Conservation (phyloP, 1,140 invertebrate species). For the Sminthurides bifidus region DNA sequence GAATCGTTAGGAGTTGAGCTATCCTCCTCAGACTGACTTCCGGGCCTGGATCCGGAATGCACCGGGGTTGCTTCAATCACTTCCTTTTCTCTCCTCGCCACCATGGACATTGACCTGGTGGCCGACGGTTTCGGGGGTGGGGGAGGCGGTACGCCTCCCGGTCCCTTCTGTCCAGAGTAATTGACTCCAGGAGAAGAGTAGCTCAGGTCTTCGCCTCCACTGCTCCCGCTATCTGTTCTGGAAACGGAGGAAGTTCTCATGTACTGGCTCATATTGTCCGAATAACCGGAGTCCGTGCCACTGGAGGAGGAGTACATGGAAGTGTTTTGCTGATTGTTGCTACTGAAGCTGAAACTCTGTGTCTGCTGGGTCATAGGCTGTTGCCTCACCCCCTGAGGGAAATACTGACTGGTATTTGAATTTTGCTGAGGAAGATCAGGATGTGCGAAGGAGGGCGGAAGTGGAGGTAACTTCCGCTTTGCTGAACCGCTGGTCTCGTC, state of each 20-base stretch:
- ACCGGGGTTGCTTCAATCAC: slow-evolving; percentile 7
- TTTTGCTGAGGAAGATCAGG: slow-evolving; percentile 7
- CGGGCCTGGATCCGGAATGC: slow-evolving; percentile 6
- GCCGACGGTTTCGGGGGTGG: slow-evolving; percentile 27
- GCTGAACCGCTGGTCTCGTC: slow-evolving; percentile 11
- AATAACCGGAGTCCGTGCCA: too few species aligned
- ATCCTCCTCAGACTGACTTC: not conserved
- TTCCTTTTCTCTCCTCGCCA: slow-evolving; percentile 1
- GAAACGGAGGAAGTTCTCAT: too few species aligned
- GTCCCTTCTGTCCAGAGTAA: too few species aligned
- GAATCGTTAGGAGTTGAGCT: not conserved
- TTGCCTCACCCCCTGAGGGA: not conserved
- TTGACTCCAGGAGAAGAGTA: too few species aligned
- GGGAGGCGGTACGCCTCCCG: slow-evolving; percentile 24
- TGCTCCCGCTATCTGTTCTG: too few species aligned
- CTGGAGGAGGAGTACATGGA: too few species aligned
- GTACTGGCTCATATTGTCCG: too few species aligned
- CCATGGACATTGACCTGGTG: not conserved
- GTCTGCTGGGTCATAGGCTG: not conserved
- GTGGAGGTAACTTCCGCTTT: slow-evolving; percentile 26
- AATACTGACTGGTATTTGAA: slow-evolving; percentile 1
- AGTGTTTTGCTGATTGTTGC: too few species aligned
- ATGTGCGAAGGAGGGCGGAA: slow-evolving; percentile 18
- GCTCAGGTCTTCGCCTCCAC: too few species aligned
- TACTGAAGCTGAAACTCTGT: not conserved